A percentile compares a stretch with the other conserved stretches of the same genome.
Conservation (phyloP, 2,797 vertebrate species). For the Malacoctenus gilli region DNA sequence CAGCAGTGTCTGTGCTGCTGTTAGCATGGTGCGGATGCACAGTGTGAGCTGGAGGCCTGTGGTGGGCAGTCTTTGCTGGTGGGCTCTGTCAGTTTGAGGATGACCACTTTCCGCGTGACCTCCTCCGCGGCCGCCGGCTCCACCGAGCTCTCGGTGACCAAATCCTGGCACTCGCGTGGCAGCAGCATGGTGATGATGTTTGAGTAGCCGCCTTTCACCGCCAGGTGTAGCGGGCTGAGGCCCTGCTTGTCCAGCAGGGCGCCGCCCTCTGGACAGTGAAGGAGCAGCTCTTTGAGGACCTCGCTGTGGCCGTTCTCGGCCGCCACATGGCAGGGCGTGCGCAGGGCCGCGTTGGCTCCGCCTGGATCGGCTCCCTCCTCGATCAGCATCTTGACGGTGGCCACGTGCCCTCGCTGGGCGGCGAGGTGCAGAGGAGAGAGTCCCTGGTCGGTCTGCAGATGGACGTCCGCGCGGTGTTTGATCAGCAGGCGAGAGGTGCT, state of each 20-base stretch:
- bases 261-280: conserved; percentile 71
- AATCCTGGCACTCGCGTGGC: conserved; percentile 56
- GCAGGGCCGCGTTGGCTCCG: conserved; percentile 68
- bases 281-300: conserved; percentile 86
- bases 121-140: conserved; percentile 52
- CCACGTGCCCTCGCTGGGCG: conserved; percentile 84
- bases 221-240: conserved; percentile 85
- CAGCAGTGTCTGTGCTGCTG: conserved; percentile 11
- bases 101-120: conserved; percentile 82
- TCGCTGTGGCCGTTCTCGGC: conserved; percentile 87
- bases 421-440: conserved; percentile 91
- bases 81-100: conserved; percentile 81
- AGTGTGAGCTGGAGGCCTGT: conserved; percentile 38
- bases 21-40: conserved; percentile 70
- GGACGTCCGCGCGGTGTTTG: conserved; percentile 84
- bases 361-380: conserved; percentile 84
- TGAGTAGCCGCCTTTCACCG: conserved; percentile 79
- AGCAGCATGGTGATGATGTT: conserved; percentile 83
- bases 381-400: conserved; percentile 88
- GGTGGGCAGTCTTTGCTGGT: conserved; percentile 55
- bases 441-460: conserved; percentile 81
- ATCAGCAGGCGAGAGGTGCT: conserved; percentile 93
- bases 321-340: conserved; percentile 86
- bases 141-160: conserved; percentile 39
- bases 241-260: conserved; percentile 80